phyloP scores from a whole-genome alignment of 1,140 invertebrate species.

The Caligus rogercresseyi region DNA sequence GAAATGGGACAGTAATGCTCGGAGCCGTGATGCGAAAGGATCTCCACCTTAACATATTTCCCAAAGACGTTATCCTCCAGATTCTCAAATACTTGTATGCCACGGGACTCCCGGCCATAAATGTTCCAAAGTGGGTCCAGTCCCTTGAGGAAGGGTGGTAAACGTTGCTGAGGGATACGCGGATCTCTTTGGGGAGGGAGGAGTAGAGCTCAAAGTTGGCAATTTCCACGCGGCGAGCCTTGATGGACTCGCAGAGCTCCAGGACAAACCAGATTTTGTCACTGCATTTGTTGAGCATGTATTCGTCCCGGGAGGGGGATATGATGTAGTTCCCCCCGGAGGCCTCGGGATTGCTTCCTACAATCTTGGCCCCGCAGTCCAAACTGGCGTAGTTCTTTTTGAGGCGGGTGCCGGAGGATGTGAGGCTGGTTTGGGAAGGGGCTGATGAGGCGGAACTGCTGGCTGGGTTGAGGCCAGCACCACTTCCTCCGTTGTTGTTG shows the following conservation, averaged over 20 bases:
- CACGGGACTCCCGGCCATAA: conserved; percentile 68
- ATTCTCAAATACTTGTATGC: conserved; percentile 61
- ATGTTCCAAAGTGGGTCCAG: conserved; percentile 71
- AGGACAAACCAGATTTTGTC: conserved; percentile 83
- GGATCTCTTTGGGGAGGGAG: conserved; percentile 78
- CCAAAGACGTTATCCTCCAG: conserved; percentile 61
- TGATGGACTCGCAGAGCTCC: conserved; percentile 91
- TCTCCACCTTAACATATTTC: conserved; percentile 74
- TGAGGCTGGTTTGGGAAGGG: not conserved
- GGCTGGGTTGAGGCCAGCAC: not conserved
- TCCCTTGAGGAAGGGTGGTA: conserved; percentile 59
- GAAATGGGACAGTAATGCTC: conserved; percentile 96
- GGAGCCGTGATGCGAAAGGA: conserved; percentile 77
- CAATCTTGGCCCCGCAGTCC: conserved; percentile 91
- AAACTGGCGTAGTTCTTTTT: conserved; percentile 78
- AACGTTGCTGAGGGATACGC: conserved; percentile 65
- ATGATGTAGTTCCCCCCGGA: conserved; percentile 44
- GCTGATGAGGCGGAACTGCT: not conserved
- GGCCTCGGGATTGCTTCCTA: conserved; percentile 75
- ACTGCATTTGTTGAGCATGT: conserved; percentile 89
- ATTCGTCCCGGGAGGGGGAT: conserved; percentile 52
- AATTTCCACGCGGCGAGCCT: conserved; percentile 67
- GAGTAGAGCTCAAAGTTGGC: conserved; percentile 98
- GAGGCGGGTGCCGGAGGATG: not conserved
- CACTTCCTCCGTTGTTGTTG: not conserved